Conservation (phyloP, 1,140 invertebrate genomes). For the Drosophila teissieri region DNA sequence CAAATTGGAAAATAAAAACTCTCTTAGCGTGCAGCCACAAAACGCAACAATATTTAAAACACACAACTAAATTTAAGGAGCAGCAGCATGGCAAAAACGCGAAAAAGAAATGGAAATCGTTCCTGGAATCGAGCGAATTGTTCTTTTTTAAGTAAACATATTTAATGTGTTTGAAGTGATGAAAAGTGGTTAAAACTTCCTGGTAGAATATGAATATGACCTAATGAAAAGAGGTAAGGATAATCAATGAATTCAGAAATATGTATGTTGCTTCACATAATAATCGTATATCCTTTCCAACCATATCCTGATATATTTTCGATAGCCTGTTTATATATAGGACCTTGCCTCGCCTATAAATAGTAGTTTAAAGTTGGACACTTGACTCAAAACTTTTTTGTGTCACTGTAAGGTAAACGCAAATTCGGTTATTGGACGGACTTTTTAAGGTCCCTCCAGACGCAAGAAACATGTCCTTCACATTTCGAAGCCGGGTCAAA, state of each 20-base stretch:
- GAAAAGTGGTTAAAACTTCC: constrained; percentile 3
- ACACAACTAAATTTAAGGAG: constrained; percentile 2
- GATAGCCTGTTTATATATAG: too few species aligned
- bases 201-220: not conserved
- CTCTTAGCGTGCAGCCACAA: constrained; percentile 41
- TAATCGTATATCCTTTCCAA: too few species aligned
- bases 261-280: too few species aligned
- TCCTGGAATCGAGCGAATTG: constrained; percentile 6
- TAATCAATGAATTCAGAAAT: not conserved
- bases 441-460: too few species aligned
- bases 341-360: too few species aligned
- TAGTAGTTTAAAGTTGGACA: too few species aligned
- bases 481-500: too few species aligned
- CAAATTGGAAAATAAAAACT: constrained; percentile 45
- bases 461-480: too few species aligned
- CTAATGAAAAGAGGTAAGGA: not conserved
- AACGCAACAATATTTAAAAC: not conserved
- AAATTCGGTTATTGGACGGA: too few species aligned
- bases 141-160: constrained; percentile 10
- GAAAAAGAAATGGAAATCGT: constrained; percentile 5
- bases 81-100: not conserved
- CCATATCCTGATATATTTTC: too few species aligned
- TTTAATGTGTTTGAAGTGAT: not conserved
- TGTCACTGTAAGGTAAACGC: too few species aligned
- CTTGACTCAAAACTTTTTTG: too few species aligned